A percentile compares a stretch with the other conserved stretches of the same genome.
phyloP scores from a whole-genome alignment of 2,888 invertebrate genomes.

The Caenorhabditis imperialis region DNA sequence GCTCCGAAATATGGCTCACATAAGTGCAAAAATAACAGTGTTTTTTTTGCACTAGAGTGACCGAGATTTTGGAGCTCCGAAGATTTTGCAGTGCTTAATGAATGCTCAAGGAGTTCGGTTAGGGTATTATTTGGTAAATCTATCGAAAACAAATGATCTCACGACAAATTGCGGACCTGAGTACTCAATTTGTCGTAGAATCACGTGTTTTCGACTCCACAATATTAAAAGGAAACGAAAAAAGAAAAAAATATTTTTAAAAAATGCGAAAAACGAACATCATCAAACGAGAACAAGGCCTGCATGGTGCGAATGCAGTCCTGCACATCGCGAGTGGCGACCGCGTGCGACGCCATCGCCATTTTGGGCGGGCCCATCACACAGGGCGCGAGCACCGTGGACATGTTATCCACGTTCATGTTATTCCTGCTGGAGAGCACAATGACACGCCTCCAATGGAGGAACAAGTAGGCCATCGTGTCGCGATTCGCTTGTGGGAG shows the following conservation, averaged over 20 bases:
- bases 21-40: too few relatives aligned
- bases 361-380: constrained; percentile 82
- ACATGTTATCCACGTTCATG: constrained; percentile 91
- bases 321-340: constrained; percentile 47
- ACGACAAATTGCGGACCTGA: too few relatives aligned
- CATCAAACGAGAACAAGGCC: constrained; percentile 62
- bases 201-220: too few relatives aligned
- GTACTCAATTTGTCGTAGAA: too few relatives aligned
- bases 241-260: background rate
- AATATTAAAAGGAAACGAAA: too few relatives aligned
- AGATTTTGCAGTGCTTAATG: too few relatives aligned
- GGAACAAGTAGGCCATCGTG: constrained; percentile 91
- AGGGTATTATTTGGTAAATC: too few relatives aligned
- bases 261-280: constrained; percentile 38
- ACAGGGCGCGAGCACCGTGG: constrained; percentile 93
- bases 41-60: too few relatives aligned
- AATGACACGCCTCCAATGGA: constrained; percentile 88
- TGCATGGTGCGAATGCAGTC: constrained; percentile 60
- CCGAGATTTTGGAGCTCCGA: too few relatives aligned
- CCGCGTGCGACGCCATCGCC: constrained; percentile 34
- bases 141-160: too few relatives aligned
- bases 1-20: too few relatives aligned
- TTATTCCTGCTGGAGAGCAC: constrained; percentile 82
- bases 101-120: too few relatives aligned
- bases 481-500: constrained; percentile 94